Evolutionary conservation across 2,888 invertebrate species (phyloP).

Genomic region (Tenthredo notha): DNA sequence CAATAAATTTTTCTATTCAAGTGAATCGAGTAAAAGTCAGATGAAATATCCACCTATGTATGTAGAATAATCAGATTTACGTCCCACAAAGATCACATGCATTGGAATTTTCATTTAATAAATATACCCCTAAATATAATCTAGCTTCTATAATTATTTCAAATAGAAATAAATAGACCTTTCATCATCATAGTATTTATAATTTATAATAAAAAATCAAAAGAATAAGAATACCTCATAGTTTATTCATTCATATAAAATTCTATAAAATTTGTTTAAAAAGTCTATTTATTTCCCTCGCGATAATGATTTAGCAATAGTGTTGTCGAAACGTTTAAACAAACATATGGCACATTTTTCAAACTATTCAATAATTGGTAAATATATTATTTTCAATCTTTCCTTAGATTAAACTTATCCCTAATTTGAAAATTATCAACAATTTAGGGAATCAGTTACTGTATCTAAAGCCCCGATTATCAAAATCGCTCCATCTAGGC

Average conservation of each 20-base stretch:
- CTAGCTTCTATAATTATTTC: not conserved
- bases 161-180: slow-evolving; percentile 20
- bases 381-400: not conserved
- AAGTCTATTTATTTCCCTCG: not conserved
- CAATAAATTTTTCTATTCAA: not conserved
- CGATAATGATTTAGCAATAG: not conserved
- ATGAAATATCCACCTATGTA: slow-evolving; percentile 2
- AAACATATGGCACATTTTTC: not conserved
- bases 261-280: not conserved
- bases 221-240: not conserved
- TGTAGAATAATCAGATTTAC: slow-evolving; percentile 4
- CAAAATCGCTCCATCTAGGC: not conserved
- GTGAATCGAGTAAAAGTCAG: not conserved
- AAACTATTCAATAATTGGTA: not conserved
- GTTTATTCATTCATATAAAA: not conserved
- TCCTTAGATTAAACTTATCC: not conserved
- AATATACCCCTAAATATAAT: not conserved
- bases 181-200: not conserved
- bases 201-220: not conserved
- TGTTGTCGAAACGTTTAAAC: not conserved
- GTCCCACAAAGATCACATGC: slow-evolving; percentile 48
- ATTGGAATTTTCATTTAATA: slow-evolving; percentile 24
- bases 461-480: not conserved
- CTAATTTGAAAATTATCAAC: not conserved
- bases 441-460: not conserved